Conservation (phyloP, 23 tunicate genomes). For the Phallusia fumigata region DNA sequence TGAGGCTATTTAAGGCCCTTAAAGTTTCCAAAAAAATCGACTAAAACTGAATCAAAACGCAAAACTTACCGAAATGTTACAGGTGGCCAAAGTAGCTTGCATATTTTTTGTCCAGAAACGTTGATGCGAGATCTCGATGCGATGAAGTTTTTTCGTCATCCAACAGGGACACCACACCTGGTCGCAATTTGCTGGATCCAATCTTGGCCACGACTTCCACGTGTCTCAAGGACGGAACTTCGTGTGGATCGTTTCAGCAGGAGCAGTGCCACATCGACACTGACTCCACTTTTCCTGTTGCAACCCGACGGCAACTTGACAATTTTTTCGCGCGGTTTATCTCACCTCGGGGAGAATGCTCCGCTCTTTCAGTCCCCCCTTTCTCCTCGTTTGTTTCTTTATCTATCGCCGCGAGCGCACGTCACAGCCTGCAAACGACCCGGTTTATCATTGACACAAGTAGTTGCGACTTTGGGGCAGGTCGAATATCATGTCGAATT, state of each 20-base stretch:
- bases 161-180: too few relatives aligned
- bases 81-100: too few relatives aligned
- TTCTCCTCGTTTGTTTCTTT: neutral
- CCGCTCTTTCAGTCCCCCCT: neutral
- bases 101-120: too few relatives aligned
- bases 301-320: neutral
- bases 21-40: too few relatives aligned
- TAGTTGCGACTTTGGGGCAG: slow-evolving; percentile 1
- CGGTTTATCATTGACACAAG: neutral
- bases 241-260: neutral
- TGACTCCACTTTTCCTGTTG: neutral
- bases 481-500: neutral
- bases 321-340: neutral
- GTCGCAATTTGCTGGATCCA: neutral
- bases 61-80: too few relatives aligned
- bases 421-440: neutral
- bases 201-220: neutral
- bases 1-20: too few relatives aligned
- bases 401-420: neutral
- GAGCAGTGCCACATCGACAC: neutral
- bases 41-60: too few relatives aligned
- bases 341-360: too few relatives aligned
- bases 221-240: neutral
- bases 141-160: too few relatives aligned
- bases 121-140: too few relatives aligned